These are phyloP conservation scores for Huso huso DNA, from an alignment of 2,797 vertebrate species.

Conservation along the genomic window DNA sequence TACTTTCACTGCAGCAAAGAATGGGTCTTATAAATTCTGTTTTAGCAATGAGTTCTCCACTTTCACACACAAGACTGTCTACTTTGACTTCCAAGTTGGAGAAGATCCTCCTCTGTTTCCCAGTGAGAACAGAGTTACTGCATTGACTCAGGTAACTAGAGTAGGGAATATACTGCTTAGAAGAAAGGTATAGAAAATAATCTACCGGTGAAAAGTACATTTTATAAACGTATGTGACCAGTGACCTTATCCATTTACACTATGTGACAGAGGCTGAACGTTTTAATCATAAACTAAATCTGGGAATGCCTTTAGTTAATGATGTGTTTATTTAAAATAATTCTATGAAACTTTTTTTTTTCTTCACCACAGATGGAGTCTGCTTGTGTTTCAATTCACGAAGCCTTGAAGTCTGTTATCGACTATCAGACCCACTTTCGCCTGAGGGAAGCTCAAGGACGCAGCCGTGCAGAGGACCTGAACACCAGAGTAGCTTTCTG, in stretches of 20 bases:
- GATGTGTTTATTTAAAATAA: no score
- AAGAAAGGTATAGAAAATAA: no score
- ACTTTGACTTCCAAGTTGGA: constrained; percentile 97
- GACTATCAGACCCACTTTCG: constrained; percentile 98
- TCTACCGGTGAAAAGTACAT: no score
- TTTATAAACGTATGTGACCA: no score
- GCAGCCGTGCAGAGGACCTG: constrained; percentile 92
- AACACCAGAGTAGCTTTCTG: constrained; percentile 95
- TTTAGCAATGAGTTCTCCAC: constrained; percentile 99
- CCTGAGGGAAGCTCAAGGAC: constrained; percentile 87
- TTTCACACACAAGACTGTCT: constrained; percentile 97
- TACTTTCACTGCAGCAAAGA: constrained; percentile 85
- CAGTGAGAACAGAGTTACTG: constrained; percentile 90
- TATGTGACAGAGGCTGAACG: no score
- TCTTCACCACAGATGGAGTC: constrained; percentile 81
- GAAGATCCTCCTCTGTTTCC: constrained; percentile 95
- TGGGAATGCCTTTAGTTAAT: no score
- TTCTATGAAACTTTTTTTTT: no score
- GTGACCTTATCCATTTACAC: no score
- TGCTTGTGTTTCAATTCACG: constrained; percentile 93
- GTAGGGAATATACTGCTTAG: no score
- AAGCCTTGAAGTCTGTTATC: constrained; percentile 92
- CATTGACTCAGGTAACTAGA: constrained; percentile 81
- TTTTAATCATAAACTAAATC: no score
- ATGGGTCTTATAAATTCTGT: constrained; percentile 94